These are phyloP conservation scores for Campoletis sonorensis DNA, from an alignment of 1,140 invertebrate species.

Conservation along the genomic window DNA sequence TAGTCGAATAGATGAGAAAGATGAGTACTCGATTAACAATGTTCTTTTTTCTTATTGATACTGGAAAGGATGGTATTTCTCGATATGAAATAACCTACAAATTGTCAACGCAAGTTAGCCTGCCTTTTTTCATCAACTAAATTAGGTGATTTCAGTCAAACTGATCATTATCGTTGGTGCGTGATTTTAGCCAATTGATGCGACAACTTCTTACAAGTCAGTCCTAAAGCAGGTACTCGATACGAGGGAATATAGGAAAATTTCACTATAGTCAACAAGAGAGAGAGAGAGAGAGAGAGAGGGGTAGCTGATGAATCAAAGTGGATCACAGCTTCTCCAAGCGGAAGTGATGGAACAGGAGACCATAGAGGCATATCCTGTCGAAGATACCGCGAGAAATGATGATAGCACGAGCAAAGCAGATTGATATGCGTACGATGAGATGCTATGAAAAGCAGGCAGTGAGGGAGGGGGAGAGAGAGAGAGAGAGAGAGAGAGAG, in stretches of 20 bases:
- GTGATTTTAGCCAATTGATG: too few relatives aligned
- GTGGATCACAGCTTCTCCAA: conserved; percentile 6
- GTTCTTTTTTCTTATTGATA: too few relatives aligned
- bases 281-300: neutral
- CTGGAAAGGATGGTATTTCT: too few relatives aligned
- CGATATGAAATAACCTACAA: too few relatives aligned
- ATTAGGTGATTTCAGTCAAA: too few relatives aligned
- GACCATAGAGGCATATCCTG: conserved; percentile 3
- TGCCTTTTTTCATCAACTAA: too few relatives aligned
- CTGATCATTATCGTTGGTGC: too few relatives aligned
- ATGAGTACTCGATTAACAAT: too few relatives aligned
- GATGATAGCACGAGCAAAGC: neutral
- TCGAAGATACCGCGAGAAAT: neutral
- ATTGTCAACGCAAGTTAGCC: too few relatives aligned
- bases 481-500: too few relatives aligned
- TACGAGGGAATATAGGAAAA: neutral
- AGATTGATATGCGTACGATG: neutral
- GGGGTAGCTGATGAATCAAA: neutral
- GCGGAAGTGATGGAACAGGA: conserved; percentile 16
- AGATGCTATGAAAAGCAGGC: neutral
- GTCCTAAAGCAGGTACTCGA: neutral
- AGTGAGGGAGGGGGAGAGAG: neutral
- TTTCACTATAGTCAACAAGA: neutral
- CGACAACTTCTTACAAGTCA: too few relatives aligned
- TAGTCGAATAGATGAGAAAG: too few relatives aligned